Conservation (phyloP, 23 tunicate genomes). For the Oikopleura albicans region DNA sequence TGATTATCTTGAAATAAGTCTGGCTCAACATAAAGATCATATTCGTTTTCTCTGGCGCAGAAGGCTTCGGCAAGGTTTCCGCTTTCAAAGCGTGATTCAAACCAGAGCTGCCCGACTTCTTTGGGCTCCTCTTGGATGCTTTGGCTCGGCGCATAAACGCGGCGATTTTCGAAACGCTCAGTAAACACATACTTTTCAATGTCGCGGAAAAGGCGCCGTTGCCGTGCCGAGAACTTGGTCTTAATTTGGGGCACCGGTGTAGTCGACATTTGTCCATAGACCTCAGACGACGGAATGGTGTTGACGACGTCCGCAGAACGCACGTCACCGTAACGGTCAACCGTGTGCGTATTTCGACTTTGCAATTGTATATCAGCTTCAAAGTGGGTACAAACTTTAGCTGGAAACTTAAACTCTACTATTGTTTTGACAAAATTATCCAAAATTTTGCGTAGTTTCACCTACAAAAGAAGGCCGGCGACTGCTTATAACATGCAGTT, state of each 20-base stretch:
- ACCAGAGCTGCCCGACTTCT: background rate
- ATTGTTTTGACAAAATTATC: no score
- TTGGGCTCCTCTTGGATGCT: no score
- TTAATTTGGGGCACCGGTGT: background rate
- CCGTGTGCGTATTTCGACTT: background rate
- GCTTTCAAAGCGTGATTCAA: constrained; percentile 77
- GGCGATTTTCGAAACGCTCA: background rate
- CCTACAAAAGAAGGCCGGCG: no score
- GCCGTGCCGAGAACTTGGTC: background rate
- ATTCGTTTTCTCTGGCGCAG: constrained; percentile 21
- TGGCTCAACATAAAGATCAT: background rate
- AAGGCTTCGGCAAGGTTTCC: constrained; percentile 70
- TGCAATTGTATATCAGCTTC: background rate
- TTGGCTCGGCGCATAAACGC: background rate
- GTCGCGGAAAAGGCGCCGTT: background rate
- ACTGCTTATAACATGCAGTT: no score
- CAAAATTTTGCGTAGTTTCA: no score
- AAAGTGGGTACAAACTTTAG: no score
- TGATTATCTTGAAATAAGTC: background rate
- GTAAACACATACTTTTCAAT: background rate
- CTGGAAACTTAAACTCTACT: no score
- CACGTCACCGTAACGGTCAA: background rate
- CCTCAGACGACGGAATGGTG: background rate
- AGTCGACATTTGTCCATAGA: background rate
- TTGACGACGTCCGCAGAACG: background rate